A percentile compares a stretch with the other conserved stretches of the same genome.
These are phyloP conservation scores for Bombylius discolor DNA, from an alignment of 2,888 invertebrate species.

Conservation along the genomic window DNA sequence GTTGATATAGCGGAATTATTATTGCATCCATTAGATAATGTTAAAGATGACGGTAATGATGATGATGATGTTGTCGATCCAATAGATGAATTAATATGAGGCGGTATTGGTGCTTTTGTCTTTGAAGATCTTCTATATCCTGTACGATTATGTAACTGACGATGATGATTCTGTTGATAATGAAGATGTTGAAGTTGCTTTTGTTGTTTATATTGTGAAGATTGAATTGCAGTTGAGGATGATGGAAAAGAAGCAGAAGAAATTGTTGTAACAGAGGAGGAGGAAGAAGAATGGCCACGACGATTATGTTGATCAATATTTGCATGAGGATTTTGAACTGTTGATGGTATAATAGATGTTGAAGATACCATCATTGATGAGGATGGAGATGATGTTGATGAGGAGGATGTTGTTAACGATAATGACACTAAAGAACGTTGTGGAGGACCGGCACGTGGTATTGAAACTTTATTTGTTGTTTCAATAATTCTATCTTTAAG, in stretches of 20 bases:
- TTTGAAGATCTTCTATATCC: conserved; percentile 27
- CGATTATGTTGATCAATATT: conserved; percentile 6
- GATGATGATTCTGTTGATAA: conserved; percentile 16
- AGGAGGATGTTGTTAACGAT: conserved; percentile 22
- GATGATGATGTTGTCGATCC: background rate
- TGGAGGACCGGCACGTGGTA: conserved; percentile 15
- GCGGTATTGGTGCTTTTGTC: conserved; percentile 26
- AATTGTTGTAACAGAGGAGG: too few relatives aligned
- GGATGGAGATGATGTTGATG: conserved; percentile 19
- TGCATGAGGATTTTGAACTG: conserved; percentile 8
- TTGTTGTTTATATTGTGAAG: background rate
- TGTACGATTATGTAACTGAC: conserved; percentile 18
- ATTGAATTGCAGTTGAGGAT: background rate
- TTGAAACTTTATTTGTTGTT: conserved; percentile 13
- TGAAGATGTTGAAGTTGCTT: conserved; percentile 10
- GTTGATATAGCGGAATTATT: conserved; percentile 10
- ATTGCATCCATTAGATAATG: background rate
- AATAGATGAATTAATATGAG: conserved; percentile 17
- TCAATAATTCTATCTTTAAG: conserved; percentile 10
- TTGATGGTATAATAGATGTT: conserved; percentile 4
- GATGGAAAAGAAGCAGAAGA: background rate
- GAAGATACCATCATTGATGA: conserved; percentile 6
- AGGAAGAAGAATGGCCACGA: conserved; percentile 1
- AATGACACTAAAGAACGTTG: conserved; percentile 1
- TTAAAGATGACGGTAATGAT: background rate